Base-by-base conservation (phyloP, 2,888 invertebrate species). In the Holacanthella duospinosa region DNA sequence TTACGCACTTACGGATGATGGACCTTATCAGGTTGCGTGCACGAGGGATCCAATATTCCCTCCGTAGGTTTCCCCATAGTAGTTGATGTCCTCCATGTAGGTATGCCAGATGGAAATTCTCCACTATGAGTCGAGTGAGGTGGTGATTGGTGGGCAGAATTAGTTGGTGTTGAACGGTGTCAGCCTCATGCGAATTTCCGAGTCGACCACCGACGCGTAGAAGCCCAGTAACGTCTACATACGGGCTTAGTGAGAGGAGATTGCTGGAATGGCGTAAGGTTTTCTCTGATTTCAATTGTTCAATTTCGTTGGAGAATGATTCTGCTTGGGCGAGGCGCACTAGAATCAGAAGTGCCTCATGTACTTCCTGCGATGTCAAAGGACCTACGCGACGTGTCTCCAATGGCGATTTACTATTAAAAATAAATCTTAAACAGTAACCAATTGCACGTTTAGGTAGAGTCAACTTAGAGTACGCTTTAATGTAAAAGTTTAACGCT, bases 131-230 rank as follows among this genome's bases (percentile, higher is more conserved):
- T 25, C 24, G 24, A 1, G 64, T 66, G 4, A 64, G 24, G 1
- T 9, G 2, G 36, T 66, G 36, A n/a, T 43, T 25, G 19, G 53
- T 55, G 6, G 65, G 58, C 1, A 73, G 29, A 1, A 71, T 1
- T 19, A 69, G 63, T 9, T 66, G 70, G 57, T 68, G 62, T 55
- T 64, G 64, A 27, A 56, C 43, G 2, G 65, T 64, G 27, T 54
- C 59, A 4, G 55, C 26, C 19, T 70, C 27, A 0, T 48, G 26
- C 2, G 68, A 55, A 56, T 71, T 44, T 24, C 43, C n/a, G 21
- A 72, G 57, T 59, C 72, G 43, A n/a, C 68, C 71, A 21, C 69
- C 72, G 1, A 72, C 66, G 59, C 69, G 36, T 19, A 63, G 56
- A n/a, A 72, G 21, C 19, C 59, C 60, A 4, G 55, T 26, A 1